Percentiles rank a stretch among this genome's conserved stretches.
Conservation (phyloP, 2,113 vertebrate species). For the Datnioides undecimradiatus region DNA sequence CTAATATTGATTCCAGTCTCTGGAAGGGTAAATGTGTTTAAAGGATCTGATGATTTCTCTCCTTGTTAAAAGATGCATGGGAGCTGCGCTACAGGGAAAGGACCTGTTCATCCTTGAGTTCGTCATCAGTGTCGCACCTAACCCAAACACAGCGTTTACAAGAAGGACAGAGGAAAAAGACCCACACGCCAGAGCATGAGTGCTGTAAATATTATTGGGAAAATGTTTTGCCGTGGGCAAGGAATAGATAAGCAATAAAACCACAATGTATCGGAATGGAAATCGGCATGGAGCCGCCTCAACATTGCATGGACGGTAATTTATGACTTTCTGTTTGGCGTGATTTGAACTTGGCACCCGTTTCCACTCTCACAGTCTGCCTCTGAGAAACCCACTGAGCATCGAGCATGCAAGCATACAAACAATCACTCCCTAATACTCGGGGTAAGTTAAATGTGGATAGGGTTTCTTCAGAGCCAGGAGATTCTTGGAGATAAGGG, state of each 20-base stretch:
- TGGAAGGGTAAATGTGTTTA: not conserved
- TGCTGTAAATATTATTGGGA: conserved; percentile 65
- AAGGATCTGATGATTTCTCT: not conserved
- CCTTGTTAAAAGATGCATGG: conserved; percentile 13
- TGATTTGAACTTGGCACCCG: conserved; percentile 60
- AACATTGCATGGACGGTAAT: conserved; percentile 49
- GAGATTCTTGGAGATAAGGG: conserved; percentile 46
- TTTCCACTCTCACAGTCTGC: conserved; percentile 22
- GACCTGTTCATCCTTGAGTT: conserved; percentile 25
- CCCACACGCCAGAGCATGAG: conserved; percentile 36
- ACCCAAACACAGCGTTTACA: conserved; percentile 43
- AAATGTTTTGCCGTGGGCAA: conserved; percentile 59
- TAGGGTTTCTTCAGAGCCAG: conserved; percentile 41
- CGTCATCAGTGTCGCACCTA: conserved; percentile 25
- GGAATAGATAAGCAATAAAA: conserved; percentile 72
- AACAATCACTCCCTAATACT: conserved; percentile 57
- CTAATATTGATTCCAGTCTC: not conserved
- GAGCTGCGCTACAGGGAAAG: conserved; percentile 3
- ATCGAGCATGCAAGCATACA: conserved; percentile 59
- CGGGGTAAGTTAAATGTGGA: conserved; percentile 47
- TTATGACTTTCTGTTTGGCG: conserved; percentile 65
- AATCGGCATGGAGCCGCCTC: conserved; percentile 56
- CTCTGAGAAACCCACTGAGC: conserved; percentile 52
- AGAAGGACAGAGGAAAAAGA: conserved; percentile 47
- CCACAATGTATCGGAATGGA: conserved; percentile 60